Percentiles rank a stretch among this genome's conserved stretches.
phyloP scores from a whole-genome alignment of 2,888 invertebrate species.

The Xestia ashworthii region DNA sequence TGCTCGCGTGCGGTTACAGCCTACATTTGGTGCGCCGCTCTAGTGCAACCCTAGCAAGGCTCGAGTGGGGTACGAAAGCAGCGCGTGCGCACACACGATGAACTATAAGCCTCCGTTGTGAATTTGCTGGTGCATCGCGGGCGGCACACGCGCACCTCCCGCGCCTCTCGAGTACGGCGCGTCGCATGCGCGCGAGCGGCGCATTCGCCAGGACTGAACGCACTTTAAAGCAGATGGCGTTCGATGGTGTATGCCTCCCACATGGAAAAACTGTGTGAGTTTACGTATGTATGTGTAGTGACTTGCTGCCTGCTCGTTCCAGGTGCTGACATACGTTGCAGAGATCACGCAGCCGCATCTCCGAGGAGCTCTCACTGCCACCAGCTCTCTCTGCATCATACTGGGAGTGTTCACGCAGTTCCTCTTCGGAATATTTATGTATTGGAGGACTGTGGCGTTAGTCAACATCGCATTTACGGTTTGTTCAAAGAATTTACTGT shows the following conservation, averaged over 20 bases:
- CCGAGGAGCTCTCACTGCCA: constrained; percentile 93
- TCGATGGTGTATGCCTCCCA: not conserved
- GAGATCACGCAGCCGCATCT: constrained; percentile 95
- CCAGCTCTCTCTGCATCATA: constrained; percentile 94
- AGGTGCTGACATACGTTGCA: constrained; percentile 96
- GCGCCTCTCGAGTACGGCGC: no score
- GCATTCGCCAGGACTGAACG: no score
- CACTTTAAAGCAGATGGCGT: not conserved
- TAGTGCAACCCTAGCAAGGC: no score
- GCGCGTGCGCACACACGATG: no score
- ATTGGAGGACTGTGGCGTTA: constrained; percentile 93
- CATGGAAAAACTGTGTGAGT: not conserved
- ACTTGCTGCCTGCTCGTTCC: constrained; percentile 20
- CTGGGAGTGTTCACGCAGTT: constrained; percentile 94
- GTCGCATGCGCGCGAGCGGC: no score
- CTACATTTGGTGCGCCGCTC: no score
- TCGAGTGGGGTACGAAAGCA: no score
- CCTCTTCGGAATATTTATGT: constrained; percentile 92
- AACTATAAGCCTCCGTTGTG: no score
- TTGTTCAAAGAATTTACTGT: constrained; percentile 29
- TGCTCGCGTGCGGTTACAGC: no score
- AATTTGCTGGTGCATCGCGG: no score
- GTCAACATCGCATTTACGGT: constrained; percentile 92
- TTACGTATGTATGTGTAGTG: not conserved
- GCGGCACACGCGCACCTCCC: no score